These are phyloP conservation scores for Temnopleurus reevesii DNA, from an alignment of 53 echinoderm and acorn worm species.

Conservation along the genomic window DNA sequence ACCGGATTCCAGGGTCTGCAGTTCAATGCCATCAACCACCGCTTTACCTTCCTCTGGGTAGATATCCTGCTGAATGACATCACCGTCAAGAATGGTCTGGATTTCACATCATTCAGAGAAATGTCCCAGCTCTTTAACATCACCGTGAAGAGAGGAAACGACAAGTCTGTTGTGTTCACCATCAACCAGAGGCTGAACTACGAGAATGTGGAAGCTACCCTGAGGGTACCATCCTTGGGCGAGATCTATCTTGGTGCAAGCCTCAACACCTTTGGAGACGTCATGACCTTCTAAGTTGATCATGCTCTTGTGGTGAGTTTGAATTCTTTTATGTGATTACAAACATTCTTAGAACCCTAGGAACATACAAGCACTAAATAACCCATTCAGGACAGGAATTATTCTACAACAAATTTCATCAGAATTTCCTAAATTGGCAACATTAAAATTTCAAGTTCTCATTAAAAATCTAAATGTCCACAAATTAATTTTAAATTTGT, in stretches of 20 bases:
- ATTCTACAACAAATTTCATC: too few species aligned
- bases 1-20: conserved; percentile 2
- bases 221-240: conserved; percentile 62
- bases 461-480: too few species aligned
- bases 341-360: too few species aligned
- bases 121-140: conserved; percentile 49
- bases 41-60: conserved; percentile 33
- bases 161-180: conserved; percentile 46
- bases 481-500: too few species aligned
- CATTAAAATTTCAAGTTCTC: too few species aligned
- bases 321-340: too few species aligned
- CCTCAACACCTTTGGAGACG: conserved; percentile 67
- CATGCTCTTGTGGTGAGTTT: conserved; percentile 62
- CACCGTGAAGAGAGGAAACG: conserved; percentile 31
- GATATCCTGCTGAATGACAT: conserved; percentile 33
- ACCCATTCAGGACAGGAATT: too few species aligned
- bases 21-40: conserved; percentile 4
- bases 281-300: conserved; percentile 55
- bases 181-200: conserved; percentile 53
- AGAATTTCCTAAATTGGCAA: too few species aligned
- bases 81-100: conserved; percentile 38
- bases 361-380: too few species aligned
- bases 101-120: conserved; percentile 16
- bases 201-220: conserved; percentile 56
- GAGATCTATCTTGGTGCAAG: conserved; percentile 57